Conservation (phyloP, 2,113 vertebrate species). For the Eptesicus fuscus region DNA sequence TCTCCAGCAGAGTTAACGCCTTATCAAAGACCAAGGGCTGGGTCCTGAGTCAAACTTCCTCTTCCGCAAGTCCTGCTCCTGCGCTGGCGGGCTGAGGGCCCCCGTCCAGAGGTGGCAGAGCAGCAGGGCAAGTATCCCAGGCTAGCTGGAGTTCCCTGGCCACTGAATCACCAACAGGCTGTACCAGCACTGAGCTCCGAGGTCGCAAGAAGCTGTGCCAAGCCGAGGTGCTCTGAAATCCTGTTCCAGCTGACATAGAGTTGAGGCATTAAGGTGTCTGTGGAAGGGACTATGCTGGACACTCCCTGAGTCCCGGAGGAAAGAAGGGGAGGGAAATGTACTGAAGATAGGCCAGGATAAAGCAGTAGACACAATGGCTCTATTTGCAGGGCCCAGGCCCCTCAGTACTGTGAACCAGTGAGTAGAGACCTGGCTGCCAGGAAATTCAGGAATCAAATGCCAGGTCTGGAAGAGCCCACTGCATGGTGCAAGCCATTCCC, state of each 20-base stretch:
- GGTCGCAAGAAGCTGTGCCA: neutral
- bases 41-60: constrained; percentile 49
- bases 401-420: neutral
- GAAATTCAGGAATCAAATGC: neutral
- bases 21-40: constrained; percentile 36
- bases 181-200: neutral
- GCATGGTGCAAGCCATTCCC: neutral
- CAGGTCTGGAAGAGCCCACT: neutral
- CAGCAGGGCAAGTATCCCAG: neutral
- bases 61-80: neutral
- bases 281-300: neutral
- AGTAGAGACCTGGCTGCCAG: neutral
- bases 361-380: neutral
- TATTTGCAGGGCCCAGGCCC: neutral
- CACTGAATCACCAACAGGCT: constrained; percentile 57
- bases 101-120: neutral
- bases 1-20: neutral
- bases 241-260: neutral
- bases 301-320: neutral
- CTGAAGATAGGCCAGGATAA: neutral
- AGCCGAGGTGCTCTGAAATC: neutral
- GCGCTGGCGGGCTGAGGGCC: neutral
- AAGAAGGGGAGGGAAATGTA: too few species aligned
- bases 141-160: constrained; percentile 14
- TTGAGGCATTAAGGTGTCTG: neutral